Conservation (phyloP, 2,888 invertebrate species). For the Drosophila trichaetosa region DNA sequence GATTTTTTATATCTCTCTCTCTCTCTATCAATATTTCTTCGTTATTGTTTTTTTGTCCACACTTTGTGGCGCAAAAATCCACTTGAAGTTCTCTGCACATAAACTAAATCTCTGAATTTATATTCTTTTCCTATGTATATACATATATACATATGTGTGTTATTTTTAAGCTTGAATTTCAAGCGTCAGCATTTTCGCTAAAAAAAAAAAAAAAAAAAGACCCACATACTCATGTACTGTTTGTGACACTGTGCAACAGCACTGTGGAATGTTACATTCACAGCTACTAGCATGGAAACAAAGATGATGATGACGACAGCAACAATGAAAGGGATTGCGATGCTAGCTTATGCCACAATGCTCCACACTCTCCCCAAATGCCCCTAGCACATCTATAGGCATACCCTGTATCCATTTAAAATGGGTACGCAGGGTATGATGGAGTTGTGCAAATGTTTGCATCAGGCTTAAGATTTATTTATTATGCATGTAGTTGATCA, state of each 20-base stretch:
- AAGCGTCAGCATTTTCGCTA: constrained; percentile 60
- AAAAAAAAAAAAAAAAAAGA: not conserved
- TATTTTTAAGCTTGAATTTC: constrained; percentile 52
- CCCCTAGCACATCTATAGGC: not conserved
- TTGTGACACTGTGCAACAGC: constrained; percentile 9
- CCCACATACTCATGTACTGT: constrained; percentile 11
- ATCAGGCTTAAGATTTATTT: not conserved
- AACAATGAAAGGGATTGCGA: constrained; percentile 28
- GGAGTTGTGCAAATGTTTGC: not conserved
- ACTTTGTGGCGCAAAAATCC: constrained; percentile 60
- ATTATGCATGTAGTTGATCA: not conserved
- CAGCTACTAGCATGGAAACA: constrained; percentile 56
- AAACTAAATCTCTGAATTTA: constrained; percentile 48
- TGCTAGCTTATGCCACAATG: constrained; percentile 50
- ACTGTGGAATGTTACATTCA: constrained; percentile 55
- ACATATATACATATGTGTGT: not conserved
- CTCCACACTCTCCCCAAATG: not conserved
- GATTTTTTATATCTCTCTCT: constrained; percentile 12
- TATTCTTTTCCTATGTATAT: constrained; percentile 21
- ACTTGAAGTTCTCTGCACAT: constrained; percentile 46
- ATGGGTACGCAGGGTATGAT: not conserved
- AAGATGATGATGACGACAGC: constrained; percentile 50
- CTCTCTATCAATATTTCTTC: constrained; percentile 10
- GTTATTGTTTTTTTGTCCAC: constrained; percentile 32
- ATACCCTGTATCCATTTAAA: not conserved